Evolutionary conservation across 35 echinoderm and acorn worm species (phyloP).

Genomic region (Amphiura filiformis): DNA sequence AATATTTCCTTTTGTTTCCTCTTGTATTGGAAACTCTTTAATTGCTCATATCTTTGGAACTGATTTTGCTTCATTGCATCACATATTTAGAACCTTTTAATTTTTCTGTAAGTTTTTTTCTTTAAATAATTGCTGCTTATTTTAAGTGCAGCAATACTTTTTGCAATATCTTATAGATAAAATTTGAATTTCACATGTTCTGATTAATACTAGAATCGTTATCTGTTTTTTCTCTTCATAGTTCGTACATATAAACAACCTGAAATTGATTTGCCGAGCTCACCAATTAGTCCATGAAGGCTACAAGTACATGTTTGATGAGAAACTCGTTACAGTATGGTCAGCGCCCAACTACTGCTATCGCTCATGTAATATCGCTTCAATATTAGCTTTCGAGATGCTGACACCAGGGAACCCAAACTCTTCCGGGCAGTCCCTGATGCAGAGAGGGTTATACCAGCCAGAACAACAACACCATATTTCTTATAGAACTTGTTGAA

Average conservation of each 20-base stretch:
- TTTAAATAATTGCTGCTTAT: too few relatives aligned
- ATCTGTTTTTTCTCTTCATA: too few relatives aligned
- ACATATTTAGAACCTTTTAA: too few relatives aligned
- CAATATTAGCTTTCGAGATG: slow-evolving; percentile 82
- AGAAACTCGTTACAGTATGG: slow-evolving; percentile 97
- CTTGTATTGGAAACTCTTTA: too few relatives aligned
- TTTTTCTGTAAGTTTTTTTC: too few relatives aligned
- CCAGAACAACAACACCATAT: slow-evolving; percentile 94
- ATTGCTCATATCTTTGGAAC: too few relatives aligned
- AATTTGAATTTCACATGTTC: too few relatives aligned
- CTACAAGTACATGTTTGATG: slow-evolving; percentile 99
- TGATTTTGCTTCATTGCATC: too few relatives aligned
- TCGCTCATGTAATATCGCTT: slow-evolving; percentile 94
- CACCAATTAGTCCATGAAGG: slow-evolving; percentile 98
- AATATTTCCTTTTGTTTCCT: too few relatives aligned
- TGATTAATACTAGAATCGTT: too few relatives aligned
- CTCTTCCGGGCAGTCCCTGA: slow-evolving; percentile 94
- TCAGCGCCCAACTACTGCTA: slow-evolving; percentile 98
- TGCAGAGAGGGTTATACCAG: slow-evolving; percentile 82
- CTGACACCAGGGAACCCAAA: slow-evolving; percentile 81
- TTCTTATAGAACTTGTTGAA: slow-evolving; percentile 54
- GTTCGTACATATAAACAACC: slow-evolving; percentile 99
- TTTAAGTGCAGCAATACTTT: too few relatives aligned
- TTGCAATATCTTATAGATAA: too few relatives aligned
- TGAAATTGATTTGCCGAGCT: slow-evolving; percentile 90